Evolutionary conservation across 2,797 vertebrate species (phyloP).

Genomic region (Rachycentron canadum): DNA sequence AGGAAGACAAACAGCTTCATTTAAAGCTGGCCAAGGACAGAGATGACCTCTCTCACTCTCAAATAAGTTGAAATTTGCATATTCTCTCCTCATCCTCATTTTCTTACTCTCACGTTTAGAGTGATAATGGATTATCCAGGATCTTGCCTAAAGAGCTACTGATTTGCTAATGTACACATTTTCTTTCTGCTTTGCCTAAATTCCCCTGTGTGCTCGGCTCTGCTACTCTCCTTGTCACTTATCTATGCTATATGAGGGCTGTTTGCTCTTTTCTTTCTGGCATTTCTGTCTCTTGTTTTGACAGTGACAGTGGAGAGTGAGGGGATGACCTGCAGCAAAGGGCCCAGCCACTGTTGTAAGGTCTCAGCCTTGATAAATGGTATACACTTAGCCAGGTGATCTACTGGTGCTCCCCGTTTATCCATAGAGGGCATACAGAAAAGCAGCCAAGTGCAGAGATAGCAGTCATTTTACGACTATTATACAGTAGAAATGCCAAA

Average conservation of each 20-base stretch:
- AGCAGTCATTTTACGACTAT: conserved; percentile 51
- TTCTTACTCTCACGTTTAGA: conserved; percentile 40
- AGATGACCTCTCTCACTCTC: conserved; percentile 52
- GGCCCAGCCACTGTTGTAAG: no score
- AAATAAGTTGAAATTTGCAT: conserved; percentile 70
- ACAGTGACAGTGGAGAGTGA: not conserved
- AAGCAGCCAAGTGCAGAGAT: conserved; percentile 3
- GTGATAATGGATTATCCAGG: conserved; percentile 69
- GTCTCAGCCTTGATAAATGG: no score
- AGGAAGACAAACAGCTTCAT: conserved; percentile 78
- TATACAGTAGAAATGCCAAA: conserved; percentile 41
- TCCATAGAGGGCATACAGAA: conserved; percentile 32
- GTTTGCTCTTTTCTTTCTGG: conserved; percentile 52
- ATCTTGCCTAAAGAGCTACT: conserved; percentile 59
- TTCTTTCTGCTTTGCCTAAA: conserved; percentile 36
- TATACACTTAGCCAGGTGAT: no score
- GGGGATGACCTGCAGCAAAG: no score
- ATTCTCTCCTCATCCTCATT: conserved; percentile 43
- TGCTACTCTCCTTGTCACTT: conserved; percentile 61
- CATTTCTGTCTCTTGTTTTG: not conserved
- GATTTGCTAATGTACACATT: conserved; percentile 67
- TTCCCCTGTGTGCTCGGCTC: conserved; percentile 55
- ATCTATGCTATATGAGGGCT: conserved; percentile 37
- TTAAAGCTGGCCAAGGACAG: conserved; percentile 74
- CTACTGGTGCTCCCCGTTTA: no score